Evolutionary conservation across 2,113 vertebrate genomes (phyloP).

Genomic region (Prunella fulvescens): DNA sequence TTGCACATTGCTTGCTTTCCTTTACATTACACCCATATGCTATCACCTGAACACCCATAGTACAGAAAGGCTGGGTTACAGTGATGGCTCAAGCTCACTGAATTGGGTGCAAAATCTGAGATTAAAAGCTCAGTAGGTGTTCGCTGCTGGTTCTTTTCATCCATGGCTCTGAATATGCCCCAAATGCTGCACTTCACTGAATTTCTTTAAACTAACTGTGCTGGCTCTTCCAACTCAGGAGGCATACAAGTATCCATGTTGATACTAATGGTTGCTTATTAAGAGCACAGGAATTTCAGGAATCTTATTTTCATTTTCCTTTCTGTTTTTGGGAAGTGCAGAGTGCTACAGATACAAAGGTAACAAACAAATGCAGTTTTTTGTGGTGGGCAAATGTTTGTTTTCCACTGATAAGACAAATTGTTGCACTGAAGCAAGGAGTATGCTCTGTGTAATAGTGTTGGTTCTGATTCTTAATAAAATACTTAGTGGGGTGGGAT

Average conservation of each 20-base stretch:
- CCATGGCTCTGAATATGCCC: background rate
- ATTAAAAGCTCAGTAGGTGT: background rate
- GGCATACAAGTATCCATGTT: background rate
- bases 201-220: background rate
- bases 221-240: background rate
- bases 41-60: background rate
- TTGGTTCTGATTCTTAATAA: background rate
- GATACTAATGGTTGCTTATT: background rate
- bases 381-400: background rate
- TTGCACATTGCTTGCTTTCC: background rate
- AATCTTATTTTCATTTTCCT: background rate
- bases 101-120: background rate
- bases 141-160: background rate
- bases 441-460: background rate
- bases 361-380: background rate
- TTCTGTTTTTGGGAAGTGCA: background rate
- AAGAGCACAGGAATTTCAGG: background rate
- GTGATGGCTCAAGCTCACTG: background rate
- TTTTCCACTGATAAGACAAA: background rate
- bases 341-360: background rate
- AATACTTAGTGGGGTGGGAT: background rate
- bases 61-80: background rate
- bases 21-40: background rate
- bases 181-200: background rate
- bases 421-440: background rate